phyloP scores from a whole-genome alignment of 2,113 vertebrate genomes.

The Labeo rohita region DNA sequence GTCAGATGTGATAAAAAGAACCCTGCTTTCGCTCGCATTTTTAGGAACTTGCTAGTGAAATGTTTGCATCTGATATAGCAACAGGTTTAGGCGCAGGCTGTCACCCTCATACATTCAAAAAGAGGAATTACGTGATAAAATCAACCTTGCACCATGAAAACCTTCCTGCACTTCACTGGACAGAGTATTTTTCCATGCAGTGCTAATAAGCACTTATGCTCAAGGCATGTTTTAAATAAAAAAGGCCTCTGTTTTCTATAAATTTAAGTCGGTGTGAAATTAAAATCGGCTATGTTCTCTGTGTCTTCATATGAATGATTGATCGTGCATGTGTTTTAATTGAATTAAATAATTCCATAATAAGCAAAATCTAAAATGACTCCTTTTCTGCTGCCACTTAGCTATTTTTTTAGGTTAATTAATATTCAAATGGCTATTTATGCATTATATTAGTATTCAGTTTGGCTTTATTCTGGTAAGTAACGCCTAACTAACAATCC shows the following conservation, averaged over 20 bases:
- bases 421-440: neutral
- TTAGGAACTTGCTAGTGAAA: slow-evolving; percentile 67
- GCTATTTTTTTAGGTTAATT: neutral
- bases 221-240: neutral
- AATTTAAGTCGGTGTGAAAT: neutral
- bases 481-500: neutral
- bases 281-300: neutral
- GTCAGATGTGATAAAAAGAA: slow-evolving; percentile 63
- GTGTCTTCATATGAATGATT: neutral
- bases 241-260: neutral
- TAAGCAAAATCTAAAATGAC: neutral
- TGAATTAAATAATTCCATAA: neutral
- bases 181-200: neutral
- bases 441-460: neutral
- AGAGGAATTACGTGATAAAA: slow-evolving; percentile 37
- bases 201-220: neutral
- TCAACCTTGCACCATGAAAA: neutral
- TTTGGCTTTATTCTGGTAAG: too few species aligned
- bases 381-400: neutral
- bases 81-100: neutral
- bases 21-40: slow-evolving; percentile 62
- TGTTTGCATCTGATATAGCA: slow-evolving; percentile 62
- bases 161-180: slow-evolving; percentile 1
- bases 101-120: slow-evolving; percentile 63
- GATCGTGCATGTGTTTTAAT: neutral